Conservation (phyloP, 92 coral and sea anemone genomes). For the Actinostola sp. region DNA sequence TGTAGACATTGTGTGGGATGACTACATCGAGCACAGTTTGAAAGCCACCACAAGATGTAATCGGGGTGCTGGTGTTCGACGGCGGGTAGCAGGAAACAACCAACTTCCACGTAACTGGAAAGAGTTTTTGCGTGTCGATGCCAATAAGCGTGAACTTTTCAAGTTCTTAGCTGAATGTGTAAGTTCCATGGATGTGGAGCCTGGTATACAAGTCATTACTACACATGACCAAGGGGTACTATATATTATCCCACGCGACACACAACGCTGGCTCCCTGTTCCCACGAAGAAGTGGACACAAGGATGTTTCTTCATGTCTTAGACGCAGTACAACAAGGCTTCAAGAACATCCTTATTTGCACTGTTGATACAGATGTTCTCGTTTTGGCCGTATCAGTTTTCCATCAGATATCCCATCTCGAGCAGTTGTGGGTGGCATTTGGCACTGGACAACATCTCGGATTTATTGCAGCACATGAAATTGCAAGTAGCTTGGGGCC, state of each 20-base stretch:
- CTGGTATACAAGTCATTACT: constrained; percentile 40
- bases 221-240: too few species aligned
- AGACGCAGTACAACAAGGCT: constrained; percentile 32
- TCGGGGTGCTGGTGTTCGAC: constrained; percentile 39
- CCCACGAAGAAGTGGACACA: too few species aligned
- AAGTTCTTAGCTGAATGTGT: constrained; percentile 28
- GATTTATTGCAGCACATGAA: too few species aligned
- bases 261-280: too few species aligned
- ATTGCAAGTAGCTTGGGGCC: too few species aligned
- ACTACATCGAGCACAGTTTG: constrained; percentile 55
- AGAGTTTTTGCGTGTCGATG: constrained; percentile 37
- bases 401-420: too few species aligned
- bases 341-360: not conserved
- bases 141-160: constrained; percentile 53
- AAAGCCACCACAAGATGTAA: constrained; percentile 60
- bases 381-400: too few species aligned
- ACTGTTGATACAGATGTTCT: too few species aligned
- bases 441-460: too few species aligned
- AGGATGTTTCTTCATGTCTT: constrained; percentile 43
- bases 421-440: too few species aligned
- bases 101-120: constrained; percentile 49
- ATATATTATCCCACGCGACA: too few species aligned
- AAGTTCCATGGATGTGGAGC: not conserved
- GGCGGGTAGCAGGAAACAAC: constrained; percentile 30
- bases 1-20: constrained; percentile 68